Base-by-base conservation (phyloP, 2,113 vertebrate genomes). In the Pseudorectes ferrugineus region DNA sequence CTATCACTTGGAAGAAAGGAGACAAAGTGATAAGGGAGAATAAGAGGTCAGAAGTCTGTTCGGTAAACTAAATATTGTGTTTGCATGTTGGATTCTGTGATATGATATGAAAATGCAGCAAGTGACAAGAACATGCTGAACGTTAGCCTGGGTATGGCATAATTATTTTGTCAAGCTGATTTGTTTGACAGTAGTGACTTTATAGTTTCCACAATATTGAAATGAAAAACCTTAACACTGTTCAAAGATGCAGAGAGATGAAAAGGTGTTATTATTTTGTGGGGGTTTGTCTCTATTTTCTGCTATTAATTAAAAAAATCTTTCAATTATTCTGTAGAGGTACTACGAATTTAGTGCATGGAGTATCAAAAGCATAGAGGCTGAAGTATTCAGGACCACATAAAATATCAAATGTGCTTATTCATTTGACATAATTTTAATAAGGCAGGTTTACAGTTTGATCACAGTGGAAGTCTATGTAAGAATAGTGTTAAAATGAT, bases 1-100 rank as follows among this genome's bases (percentile, higher is more conserved):
- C 97, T 40, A 98, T 99, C 87, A 98, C 98, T 13, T 99, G 99
- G 99, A 99, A 95, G 96, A 99, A 99, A 97, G 99, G 98, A 88
- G 99, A 99, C 94, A 98, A 97, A 82, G 93, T 96, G 6, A 65
- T 99, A 48, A 98, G 98, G 95, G 98, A 97, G 35, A 99, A 65
- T 95, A 99, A 98, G 98, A 99, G 99, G 99, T 99, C 88, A 98
- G 98, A 97, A 85, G 25, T 71, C 54, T 76, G 36, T 97, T 96
- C 5, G 5, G 38, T 96, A 89, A 94, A 89, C 51, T 67, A 92
- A 84, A 73, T 73, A 74, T 31, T 73, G 57, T 63, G 38, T 52
- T 81, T 85, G 40, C 40, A 42, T 86, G 77, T 83, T 90, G 68
- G 78, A 68, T 76, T 77, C 35, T 62, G 54, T 91, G 25, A 16